These are phyloP conservation scores for Drosophila vallismaia DNA, from an alignment of 2,888 invertebrate genomes.

Conservation along the genomic window DNA sequence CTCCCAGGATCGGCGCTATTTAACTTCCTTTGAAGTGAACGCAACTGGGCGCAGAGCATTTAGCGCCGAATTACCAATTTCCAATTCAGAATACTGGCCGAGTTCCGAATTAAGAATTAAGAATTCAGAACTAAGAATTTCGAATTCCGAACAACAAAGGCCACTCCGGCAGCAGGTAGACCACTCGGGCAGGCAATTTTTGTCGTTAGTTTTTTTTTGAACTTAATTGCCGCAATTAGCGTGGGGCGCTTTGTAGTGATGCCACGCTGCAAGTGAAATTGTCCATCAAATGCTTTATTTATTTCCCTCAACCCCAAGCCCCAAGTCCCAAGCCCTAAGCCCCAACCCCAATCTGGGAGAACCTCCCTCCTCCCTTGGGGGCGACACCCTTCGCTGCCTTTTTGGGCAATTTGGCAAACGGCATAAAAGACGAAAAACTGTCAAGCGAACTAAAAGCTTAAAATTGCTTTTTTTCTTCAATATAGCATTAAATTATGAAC, in stretches of 20 bases:
- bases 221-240: constrained; percentile 77
- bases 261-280: constrained; percentile 74
- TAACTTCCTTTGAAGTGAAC: constrained; percentile 68
- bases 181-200: constrained; percentile 17
- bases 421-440: constrained; percentile 21
- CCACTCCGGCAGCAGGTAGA: neutral
- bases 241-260: constrained; percentile 76
- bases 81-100: neutral
- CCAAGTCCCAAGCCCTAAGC: too few species aligned
- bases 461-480: neutral
- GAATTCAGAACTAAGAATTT: neutral
- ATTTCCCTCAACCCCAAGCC: constrained; percentile 1
- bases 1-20: constrained; percentile 61
- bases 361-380: too few species aligned
- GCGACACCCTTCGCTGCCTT: neutral
- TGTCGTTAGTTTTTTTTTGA: constrained; percentile 71
- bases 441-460: neutral
- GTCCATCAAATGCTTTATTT: constrained; percentile 56
- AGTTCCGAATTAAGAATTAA: neutral
- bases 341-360: too few species aligned
- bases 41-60: constrained; percentile 79
- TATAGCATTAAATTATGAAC: neutral
- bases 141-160: constrained; percentile 2
- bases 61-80: constrained; percentile 69
- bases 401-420: constrained; percentile 25